A percentile compares a stretch with the other conserved stretches of the same genome.
phyloP scores from a whole-genome alignment of 2,888 invertebrate species.

The Schrankia costaestrigalis region DNA sequence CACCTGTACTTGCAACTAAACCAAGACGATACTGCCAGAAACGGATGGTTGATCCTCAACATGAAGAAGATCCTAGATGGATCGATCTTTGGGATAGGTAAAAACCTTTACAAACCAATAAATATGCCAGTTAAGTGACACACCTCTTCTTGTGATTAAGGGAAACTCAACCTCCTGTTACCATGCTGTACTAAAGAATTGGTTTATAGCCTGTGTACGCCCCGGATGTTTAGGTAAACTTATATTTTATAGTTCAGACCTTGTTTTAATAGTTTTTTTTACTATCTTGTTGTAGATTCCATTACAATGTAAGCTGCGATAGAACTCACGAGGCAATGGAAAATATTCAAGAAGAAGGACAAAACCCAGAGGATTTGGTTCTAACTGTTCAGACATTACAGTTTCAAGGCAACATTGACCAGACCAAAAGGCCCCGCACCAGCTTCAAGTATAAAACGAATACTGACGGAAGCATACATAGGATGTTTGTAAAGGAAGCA shows the following conservation, averaged over 20 bases:
- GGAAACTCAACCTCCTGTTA: background rate
- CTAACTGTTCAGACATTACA: constrained; percentile 68
- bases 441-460: constrained; percentile 65
- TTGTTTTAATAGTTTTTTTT: too few species aligned
- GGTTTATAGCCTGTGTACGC: too few species aligned
- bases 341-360: constrained; percentile 23
- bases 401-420: constrained; percentile 56
- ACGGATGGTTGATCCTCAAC: constrained; percentile 62
- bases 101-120: background rate
- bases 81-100: constrained; percentile 49
- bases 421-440: constrained; percentile 50
- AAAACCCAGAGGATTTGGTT: constrained; percentile 47
- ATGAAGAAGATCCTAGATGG: constrained; percentile 66
- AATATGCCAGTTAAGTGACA: background rate
- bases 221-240: too few species aligned
- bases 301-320: constrained; percentile 35
- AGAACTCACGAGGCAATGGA: constrained; percentile 27
- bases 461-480: constrained; percentile 47
- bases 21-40: constrained; percentile 68
- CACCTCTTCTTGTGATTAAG: background rate
- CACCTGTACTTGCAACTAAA: constrained; percentile 30
- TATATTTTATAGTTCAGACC: too few species aligned
- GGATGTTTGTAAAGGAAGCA: constrained; percentile 70
- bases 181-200: background rate
- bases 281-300: constrained; percentile 44